phyloP scores from a whole-genome alignment of 2,113 vertebrate species.

The Athene noctua region DNA sequence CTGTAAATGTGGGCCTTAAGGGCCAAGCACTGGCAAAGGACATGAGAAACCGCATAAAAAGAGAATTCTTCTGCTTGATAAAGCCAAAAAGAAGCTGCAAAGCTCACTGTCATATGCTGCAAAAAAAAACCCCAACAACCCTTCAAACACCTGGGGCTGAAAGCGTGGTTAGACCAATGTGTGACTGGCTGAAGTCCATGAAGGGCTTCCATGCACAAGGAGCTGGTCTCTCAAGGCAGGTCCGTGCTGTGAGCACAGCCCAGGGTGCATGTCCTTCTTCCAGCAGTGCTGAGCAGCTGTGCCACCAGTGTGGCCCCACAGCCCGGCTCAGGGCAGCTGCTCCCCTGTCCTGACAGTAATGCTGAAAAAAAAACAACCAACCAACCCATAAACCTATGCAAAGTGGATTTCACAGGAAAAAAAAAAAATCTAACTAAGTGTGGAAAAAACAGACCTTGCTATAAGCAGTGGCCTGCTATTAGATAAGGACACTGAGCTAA shows the following conservation, averaged over 20 bases:
- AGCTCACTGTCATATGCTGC: background rate
- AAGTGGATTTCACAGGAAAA: background rate
- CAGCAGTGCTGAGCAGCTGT: background rate
- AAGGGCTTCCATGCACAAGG: background rate
- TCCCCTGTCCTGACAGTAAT: background rate
- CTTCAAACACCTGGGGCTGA: too few species aligned
- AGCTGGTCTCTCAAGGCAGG: background rate
- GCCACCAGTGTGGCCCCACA: background rate
- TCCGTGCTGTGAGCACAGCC: background rate
- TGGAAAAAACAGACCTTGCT: background rate
- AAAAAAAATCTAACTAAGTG: background rate
- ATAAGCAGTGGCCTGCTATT: background rate
- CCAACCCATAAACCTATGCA: too few species aligned
- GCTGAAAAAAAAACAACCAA: background rate
- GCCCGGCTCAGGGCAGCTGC: background rate
- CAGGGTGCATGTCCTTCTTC: background rate
- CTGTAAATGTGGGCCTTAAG: background rate
- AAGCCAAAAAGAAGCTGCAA: background rate
- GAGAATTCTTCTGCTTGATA: background rate
- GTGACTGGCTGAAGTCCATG: background rate
- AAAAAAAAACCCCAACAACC: background rate
- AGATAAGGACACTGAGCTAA: background rate
- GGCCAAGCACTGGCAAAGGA: too few species aligned
- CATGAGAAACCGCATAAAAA: background rate
- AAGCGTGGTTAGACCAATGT: too few species aligned